Percentiles rank a stretch among this genome's conserved stretches.
phyloP scores from a whole-genome alignment of 2,888 invertebrate genomes.

The Fragum fragum region DNA sequence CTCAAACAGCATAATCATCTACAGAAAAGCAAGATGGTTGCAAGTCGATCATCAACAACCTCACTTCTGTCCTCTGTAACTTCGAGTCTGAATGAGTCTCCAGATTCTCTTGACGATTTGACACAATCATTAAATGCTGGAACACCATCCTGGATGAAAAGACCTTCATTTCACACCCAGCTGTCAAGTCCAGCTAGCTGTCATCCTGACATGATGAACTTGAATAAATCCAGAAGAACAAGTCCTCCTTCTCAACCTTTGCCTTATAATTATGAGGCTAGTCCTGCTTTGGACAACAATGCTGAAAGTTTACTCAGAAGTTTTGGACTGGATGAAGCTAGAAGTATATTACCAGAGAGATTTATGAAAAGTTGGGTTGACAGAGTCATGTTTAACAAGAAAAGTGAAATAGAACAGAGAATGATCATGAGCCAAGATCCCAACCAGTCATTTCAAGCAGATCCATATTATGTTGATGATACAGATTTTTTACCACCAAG shows the following conservation, averaged over 20 bases:
- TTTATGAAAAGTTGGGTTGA: slow-evolving; percentile 82
- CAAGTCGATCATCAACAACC: slow-evolving; percentile 44
- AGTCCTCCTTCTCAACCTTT: not conserved
- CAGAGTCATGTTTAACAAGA: slow-evolving; percentile 73
- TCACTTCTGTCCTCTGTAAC: slow-evolving; percentile 57
- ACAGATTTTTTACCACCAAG: slow-evolving; percentile 56
- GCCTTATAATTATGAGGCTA: not conserved
- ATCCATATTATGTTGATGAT: slow-evolving; percentile 44
- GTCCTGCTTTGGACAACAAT: not conserved
- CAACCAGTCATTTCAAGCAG: not conserved
- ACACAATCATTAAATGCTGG: not conserved
- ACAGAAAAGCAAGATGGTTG: slow-evolving; percentile 18
- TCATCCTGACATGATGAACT: not conserved
- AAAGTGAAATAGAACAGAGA: slow-evolving; percentile 54
- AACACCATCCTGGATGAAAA: not conserved
- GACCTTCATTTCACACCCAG: slow-evolving; percentile 1
- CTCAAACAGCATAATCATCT: slow-evolving; percentile 52
- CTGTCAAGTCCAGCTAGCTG: slow-evolving; percentile 21
- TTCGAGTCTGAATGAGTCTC: slow-evolving; percentile 44
- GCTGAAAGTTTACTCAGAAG: slow-evolving; percentile 78
- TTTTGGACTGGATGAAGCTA: slow-evolving; percentile 78
- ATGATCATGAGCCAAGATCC: slow-evolving; percentile 35
- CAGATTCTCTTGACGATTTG: slow-evolving; percentile 13
- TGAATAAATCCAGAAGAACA: not conserved
- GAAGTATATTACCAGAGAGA: slow-evolving; percentile 81